These are phyloP conservation scores for Spialia ferax DNA, from an alignment of 2,888 invertebrate genomes.

Conservation along the genomic window DNA sequence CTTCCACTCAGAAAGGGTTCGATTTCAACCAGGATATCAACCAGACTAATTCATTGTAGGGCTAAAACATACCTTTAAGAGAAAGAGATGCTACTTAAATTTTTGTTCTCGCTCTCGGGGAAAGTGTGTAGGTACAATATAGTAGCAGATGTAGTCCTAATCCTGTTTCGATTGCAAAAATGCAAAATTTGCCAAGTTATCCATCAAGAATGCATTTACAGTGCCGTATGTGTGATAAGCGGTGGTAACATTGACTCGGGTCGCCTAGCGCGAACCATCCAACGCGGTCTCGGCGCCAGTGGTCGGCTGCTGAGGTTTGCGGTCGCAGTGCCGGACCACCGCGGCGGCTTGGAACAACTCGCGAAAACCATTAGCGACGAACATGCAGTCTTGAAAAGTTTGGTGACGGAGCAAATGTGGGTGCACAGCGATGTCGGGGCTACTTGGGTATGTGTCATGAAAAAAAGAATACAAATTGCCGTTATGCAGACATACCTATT, in stretches of 20 bases:
- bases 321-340: slow-evolving; percentile 90
- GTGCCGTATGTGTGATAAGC: slow-evolving; percentile 90
- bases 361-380: slow-evolving; percentile 69
- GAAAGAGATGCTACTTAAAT: too few species aligned
- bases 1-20: too few species aligned
- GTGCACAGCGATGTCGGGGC: slow-evolving; percentile 72
- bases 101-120: too few species aligned
- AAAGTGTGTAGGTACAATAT: too few species aligned
- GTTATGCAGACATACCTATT: too few species aligned
- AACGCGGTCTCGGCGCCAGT: slow-evolving; percentile 92
- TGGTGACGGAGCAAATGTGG: slow-evolving; percentile 81
- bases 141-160: too few species aligned
- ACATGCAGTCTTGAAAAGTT: slow-evolving; percentile 71
- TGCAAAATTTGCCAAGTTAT: too few species aligned
- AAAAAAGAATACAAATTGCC: neutral
- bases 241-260: slow-evolving; percentile 94
- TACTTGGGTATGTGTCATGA: slow-evolving; percentile 70
- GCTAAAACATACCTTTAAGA: too few species aligned
- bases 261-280: slow-evolving; percentile 91
- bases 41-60: too few species aligned
- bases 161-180: too few species aligned
- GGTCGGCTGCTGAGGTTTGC: slow-evolving; percentile 90
- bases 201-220: too few species aligned
- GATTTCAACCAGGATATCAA: too few species aligned
- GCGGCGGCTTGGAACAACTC: slow-evolving; percentile 91